phyloP scores from a whole-genome alignment of 2,888 invertebrate species.

The Phrixothrix hirtus region DNA sequence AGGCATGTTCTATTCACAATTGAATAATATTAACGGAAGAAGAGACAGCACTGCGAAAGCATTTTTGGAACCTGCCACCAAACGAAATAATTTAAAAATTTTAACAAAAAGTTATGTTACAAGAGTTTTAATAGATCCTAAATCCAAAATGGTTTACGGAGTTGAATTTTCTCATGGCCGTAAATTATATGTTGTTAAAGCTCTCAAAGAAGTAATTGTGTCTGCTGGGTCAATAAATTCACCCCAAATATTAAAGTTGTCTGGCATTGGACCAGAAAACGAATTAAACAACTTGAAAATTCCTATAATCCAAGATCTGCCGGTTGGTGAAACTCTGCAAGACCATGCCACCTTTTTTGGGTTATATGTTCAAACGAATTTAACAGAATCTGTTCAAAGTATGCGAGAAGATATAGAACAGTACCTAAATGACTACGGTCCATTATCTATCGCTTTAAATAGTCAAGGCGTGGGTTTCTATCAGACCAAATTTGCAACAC shows the following conservation, averaged over 20 bases:
- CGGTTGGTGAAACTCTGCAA: conserved; percentile 51
- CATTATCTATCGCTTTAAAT: conserved; percentile 35
- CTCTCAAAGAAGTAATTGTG: conserved; percentile 70
- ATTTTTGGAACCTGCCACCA: conserved; percentile 60
- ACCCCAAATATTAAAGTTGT: conserved; percentile 43
- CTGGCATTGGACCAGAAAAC: conserved; percentile 42
- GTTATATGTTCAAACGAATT: conserved; percentile 60
- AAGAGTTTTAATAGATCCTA: conserved; percentile 59
- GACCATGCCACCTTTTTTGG: conserved; percentile 75
- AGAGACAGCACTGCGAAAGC: conserved; percentile 64
- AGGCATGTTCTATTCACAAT: conserved; percentile 67
- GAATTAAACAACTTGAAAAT: conserved; percentile 37
- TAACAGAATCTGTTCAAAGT: conserved; percentile 16
- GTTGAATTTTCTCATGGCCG: conserved; percentile 60
- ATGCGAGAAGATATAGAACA: conserved; percentile 26
- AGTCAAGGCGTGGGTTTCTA: conserved; percentile 36
- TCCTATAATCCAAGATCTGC: conserved; percentile 36
- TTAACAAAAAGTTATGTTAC: conserved; percentile 61
- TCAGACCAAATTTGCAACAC: conserved; percentile 32
- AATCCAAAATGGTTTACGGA: conserved; percentile 59
- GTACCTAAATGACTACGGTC: conserved; percentile 35
- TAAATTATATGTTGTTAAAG: conserved; percentile 56
- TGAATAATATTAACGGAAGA: conserved; percentile 63
- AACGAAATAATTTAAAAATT: conserved; percentile 62
- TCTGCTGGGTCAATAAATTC: conserved; percentile 75